Base-by-base conservation (phyloP, 2,888 invertebrate genomes). In the Drosophila merina region DNA sequence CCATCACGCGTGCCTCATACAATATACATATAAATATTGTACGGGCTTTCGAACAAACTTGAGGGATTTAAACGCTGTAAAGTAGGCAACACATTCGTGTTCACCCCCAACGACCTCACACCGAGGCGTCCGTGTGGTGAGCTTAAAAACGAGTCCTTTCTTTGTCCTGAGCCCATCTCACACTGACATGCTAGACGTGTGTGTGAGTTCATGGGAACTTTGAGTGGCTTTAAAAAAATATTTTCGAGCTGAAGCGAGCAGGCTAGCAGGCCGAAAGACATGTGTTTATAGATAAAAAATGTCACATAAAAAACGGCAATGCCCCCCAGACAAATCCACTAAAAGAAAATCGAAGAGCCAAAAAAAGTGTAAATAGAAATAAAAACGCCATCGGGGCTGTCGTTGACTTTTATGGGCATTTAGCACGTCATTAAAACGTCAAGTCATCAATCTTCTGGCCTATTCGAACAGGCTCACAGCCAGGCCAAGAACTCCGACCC, bases 391-490 rank as follows among this genome's bases (percentile, higher is more conserved):
- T 42, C 28, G 7, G 14, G 25, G 40, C 47, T 79, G 67, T 67
- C 67, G 50, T 57, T 75, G 83, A 86, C 78, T 84, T 88, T 84
- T 87, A 77, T 86, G 75, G 77, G 51, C 81, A 83, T 81, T 89
- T 80, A 78, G 77, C 89, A 88, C 88, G 88, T 91, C 91, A 91
- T 90, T 91, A 89, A 91, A 90, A 90, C 87, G 91, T 91, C 91
- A 91, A 90, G 90, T 91, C 91, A 91, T 91, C 91, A 91, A 91
- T 91, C 91, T 91, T 91, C 91, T 90, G 86, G 85, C 87, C 75
- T 83, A 84, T 89, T 89, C 70, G 78, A 90, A 83, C 89, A 91
- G 91, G 91, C 67, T 76, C 86, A 68, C 91, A 91, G 90, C 54
- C 74, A n/a, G 48, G 57, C 63, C 62, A 44, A 62, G 44, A 70